Evolutionary conservation across 2,888 invertebrate genomes (phyloP), one percentile per base, ranked within the genome.

Genomic region (Drosophila niveifrons): DNA sequence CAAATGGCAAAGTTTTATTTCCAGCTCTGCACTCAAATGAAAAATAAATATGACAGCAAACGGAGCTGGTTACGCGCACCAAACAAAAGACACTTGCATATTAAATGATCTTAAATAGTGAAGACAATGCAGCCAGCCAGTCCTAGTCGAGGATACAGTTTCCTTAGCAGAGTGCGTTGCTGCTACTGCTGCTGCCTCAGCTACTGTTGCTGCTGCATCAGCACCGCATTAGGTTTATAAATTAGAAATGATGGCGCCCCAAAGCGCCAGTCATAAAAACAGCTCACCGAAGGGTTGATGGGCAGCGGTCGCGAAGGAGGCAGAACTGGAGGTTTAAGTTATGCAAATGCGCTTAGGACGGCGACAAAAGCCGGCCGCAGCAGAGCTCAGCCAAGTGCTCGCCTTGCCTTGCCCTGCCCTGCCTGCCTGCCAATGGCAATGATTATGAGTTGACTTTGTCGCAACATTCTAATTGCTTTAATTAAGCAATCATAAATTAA

Each of bases 1-100:
- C 87, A 80, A 83, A 80, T 83, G 88, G 81, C 75, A 86, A 88
- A 87, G 84, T 88, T 87, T 87, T 84, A 86, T 88, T 88, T 87
- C 82, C 82, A 66, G 52, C 73, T 72, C 66, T 67, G 83, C 80
- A 82, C 80, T 80, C 80, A 88, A 88, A 87, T 86, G 84, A 86
- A 88, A 87, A 88, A 82, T 82, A 88, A 86, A 88, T 84, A 87
- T 84, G 84, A 86, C 86, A 86, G 82, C 79, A 73, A 77, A 77
- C 67, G 76, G 71, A 68, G 68, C 67, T 67, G 73, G 69, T 66
- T 58, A 72, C 79, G 71, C 65, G 75, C 58, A 57, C 56, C 69
- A 79, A 78, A 82, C 82, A 84, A 87, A 81, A 81, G 80, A 75
- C 76, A 81, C 82, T 88, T 88, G 87, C 88, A 88, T 88, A 81